phyloP scores from a whole-genome alignment of 1,140 invertebrate genomes.

The Drosophila melanogaster region DNA sequence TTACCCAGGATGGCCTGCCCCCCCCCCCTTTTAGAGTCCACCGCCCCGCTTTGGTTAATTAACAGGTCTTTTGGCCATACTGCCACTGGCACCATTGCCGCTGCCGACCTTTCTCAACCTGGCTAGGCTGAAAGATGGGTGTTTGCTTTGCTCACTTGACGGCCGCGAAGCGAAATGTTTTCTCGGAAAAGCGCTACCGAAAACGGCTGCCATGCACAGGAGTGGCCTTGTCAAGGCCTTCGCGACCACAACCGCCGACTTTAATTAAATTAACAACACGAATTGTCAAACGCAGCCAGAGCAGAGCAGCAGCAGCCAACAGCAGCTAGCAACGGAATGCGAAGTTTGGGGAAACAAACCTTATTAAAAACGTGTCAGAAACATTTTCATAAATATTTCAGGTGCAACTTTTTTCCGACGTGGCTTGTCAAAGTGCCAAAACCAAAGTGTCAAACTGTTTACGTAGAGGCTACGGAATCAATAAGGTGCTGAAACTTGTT shows the following conservation, averaged over 20 bases:
- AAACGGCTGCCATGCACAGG: conserved; percentile 20
- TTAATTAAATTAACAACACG: conserved; percentile 80
- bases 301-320: conserved; percentile 22
- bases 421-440: conserved; percentile 70
- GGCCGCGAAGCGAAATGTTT: conserved; percentile 13
- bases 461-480: conserved; percentile 60
- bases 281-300: conserved; percentile 72
- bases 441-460: conserved; percentile 63
- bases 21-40: no score
- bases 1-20: no score
- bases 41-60: background rate
- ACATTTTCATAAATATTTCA: conserved; percentile 82
- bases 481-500: conserved; percentile 57
- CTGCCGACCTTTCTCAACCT: background rate
- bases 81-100: background rate
- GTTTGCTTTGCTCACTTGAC: conserved; percentile 8
- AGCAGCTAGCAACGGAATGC: conserved; percentile 32
- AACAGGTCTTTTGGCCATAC: background rate
- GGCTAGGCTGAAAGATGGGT: background rate
- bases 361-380: conserved; percentile 82
- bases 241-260: conserved; percentile 35
- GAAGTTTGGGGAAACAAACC: conserved; percentile 40
- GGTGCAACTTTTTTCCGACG: conserved; percentile 61
- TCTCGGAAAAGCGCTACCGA: conserved; percentile 16
- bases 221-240: conserved; percentile 6